Evolutionary conservation across 2,888 invertebrate species (phyloP).

Genomic region (Brachyptera risi): DNA sequence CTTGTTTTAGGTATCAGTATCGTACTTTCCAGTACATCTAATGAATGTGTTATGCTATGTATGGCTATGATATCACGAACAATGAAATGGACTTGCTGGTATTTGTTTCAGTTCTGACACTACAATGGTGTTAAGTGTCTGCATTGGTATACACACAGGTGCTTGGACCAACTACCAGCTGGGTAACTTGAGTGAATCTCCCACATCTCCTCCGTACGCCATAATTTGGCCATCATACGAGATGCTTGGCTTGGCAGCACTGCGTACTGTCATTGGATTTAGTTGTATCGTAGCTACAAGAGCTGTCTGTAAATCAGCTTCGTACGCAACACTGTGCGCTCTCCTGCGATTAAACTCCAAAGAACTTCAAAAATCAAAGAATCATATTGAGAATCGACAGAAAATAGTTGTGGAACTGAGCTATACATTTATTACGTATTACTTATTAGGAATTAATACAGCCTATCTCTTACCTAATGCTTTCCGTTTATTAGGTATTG

Average conservation of each 20-base stretch:
- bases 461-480: slow-evolving; percentile 72
- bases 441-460: slow-evolving; percentile 73
- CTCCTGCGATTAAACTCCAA: slow-evolving; percentile 63
- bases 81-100: no score
- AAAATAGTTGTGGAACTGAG: slow-evolving; percentile 74
- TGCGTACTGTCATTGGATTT: slow-evolving; percentile 73
- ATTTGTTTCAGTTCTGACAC: slow-evolving; percentile 84
- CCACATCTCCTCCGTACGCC: slow-evolving; percentile 64
- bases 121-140: slow-evolving; percentile 78
- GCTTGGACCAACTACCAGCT: slow-evolving; percentile 81
- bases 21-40: no score
- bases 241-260: slow-evolving; percentile 59
- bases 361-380: slow-evolving; percentile 59
- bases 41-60: no score
- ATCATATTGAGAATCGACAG: slow-evolving; percentile 57
- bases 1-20: no score
- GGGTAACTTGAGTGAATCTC: slow-evolving; percentile 58
- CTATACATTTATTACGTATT: slow-evolving; percentile 78
- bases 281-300: slow-evolving; percentile 66
- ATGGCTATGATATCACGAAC: no score
- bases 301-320: slow-evolving; percentile 62
- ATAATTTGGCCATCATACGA: slow-evolving; percentile 75
- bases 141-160: slow-evolving; percentile 71
- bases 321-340: slow-evolving; percentile 66
- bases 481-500: slow-evolving; percentile 70